Conservation (phyloP, 2,113 vertebrate genomes). For the Nipponia nippon region DNA sequence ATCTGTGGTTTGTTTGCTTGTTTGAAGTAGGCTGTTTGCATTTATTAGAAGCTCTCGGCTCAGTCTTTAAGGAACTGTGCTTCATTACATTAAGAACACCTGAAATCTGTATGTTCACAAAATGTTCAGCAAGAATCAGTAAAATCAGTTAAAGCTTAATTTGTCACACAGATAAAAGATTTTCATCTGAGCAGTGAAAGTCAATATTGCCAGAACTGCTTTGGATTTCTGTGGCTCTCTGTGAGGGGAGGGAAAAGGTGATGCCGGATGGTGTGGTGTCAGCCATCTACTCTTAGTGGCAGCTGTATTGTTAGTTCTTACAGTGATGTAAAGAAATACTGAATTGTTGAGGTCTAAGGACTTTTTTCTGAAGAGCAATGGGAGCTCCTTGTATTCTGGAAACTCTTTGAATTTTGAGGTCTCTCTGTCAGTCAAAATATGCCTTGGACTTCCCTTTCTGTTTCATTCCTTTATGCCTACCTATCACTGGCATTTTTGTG, state of each 20-base stretch:
- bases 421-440: neutral
- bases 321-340: neutral
- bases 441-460: neutral
- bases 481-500: neutral
- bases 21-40: neutral
- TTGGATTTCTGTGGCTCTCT: neutral
- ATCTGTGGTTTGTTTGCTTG: neutral
- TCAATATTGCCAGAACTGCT: neutral
- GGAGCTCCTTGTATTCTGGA: neutral
- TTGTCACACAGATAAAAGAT: neutral
- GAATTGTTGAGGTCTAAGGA: neutral
- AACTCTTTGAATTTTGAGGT: neutral
- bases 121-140: neutral
- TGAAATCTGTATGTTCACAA: neutral
- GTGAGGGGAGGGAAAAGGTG: neutral
- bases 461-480: neutral
- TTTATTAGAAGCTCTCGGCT: neutral
- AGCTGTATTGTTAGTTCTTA: neutral
- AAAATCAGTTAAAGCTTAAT: neutral
- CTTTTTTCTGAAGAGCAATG: neutral
- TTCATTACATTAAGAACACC: neutral
- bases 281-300: neutral
- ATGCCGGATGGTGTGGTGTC: neutral
- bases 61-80: neutral
- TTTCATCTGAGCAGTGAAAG: neutral